phyloP scores from a whole-genome alignment of 1,140 invertebrate species.

The Dendroctonus valens region DNA sequence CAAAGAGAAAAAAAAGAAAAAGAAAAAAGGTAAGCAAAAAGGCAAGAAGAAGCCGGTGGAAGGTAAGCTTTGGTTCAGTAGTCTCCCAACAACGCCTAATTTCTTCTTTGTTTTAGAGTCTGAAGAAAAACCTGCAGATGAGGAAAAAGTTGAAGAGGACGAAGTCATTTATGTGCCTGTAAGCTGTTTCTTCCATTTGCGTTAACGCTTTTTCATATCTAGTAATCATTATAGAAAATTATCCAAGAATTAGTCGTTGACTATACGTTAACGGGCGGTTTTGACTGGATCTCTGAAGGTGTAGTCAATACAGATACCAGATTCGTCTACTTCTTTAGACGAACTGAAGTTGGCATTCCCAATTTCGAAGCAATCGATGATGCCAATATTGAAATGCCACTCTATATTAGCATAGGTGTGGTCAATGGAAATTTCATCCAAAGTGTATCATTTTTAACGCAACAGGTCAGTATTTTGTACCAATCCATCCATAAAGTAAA shows the following conservation, averaged over 20 bases:
- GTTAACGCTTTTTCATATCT: background rate
- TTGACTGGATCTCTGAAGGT: slow-evolving; percentile 59
- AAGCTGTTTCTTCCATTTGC: slow-evolving; percentile 37
- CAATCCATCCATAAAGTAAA: no score
- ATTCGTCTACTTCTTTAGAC: slow-evolving; percentile 67
- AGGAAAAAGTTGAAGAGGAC: slow-evolving; percentile 42
- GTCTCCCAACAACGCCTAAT: background rate
- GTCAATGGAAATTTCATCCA: slow-evolving; percentile 58
- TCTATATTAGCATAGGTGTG: slow-evolving; percentile 62
- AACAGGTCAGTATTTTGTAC: slow-evolving; percentile 44
- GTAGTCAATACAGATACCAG: slow-evolving; percentile 53
- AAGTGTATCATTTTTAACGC: slow-evolving; percentile 53
- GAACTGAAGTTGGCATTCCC: slow-evolving; percentile 59
- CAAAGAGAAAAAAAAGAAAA: slow-evolving; percentile 25
- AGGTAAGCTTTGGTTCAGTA: background rate
- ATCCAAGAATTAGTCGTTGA: slow-evolving; percentile 64
- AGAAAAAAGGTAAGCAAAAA: slow-evolving; percentile 32
- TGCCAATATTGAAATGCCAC: slow-evolving; percentile 60
- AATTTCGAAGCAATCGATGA: slow-evolving; percentile 53
- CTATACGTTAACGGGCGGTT: slow-evolving; percentile 64
- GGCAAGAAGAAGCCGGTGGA: slow-evolving; percentile 21
- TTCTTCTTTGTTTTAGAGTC: background rate
- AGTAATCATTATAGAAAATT: slow-evolving; percentile 56
- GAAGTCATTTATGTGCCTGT: slow-evolving; percentile 53
- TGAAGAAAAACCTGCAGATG: slow-evolving; percentile 7